Conservation (phyloP, 1,140 invertebrate species). For the Caenorhabditis latens region DNA sequence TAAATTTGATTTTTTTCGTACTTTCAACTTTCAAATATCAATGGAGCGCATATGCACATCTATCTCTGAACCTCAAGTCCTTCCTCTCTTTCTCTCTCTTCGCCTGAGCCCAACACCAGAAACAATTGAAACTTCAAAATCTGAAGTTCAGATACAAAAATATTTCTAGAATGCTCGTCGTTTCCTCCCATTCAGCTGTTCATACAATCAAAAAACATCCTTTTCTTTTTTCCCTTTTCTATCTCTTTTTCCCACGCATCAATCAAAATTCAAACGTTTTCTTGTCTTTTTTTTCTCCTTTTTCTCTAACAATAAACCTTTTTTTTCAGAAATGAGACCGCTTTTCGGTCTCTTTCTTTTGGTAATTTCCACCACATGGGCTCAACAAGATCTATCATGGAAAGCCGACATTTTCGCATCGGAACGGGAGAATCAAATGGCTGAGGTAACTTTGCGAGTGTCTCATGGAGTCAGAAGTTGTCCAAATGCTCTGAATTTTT, state of each 20-base stretch:
- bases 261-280: not conserved
- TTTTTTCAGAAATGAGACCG: slow-evolving; percentile 33
- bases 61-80: too few relatives aligned
- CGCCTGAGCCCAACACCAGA: too few relatives aligned
- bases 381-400: slow-evolving; percentile 67
- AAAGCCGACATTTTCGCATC: slow-evolving; percentile 73
- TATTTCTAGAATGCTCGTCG: not conserved
- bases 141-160: slow-evolving; percentile 1
- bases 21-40: too few relatives aligned
- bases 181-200: not conserved
- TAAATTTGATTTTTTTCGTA: too few relatives aligned
- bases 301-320: not conserved
- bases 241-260: slow-evolving; percentile 3
- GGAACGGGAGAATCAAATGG: slow-evolving; percentile 62
- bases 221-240: not conserved
- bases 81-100: too few relatives aligned
- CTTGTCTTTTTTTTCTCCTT: too few relatives aligned
- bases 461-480: too few relatives aligned
- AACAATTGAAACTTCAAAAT: not conserved
- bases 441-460: slow-evolving; percentile 11
- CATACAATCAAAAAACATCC: not conserved
- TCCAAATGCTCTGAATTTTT: too few relatives aligned
- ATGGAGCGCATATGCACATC: too few relatives aligned
- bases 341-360: slow-evolving; percentile 25
- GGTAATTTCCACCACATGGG: not conserved